Conservation (phyloP, 2,888 invertebrate genomes). For the Eledone cirrhosa region DNA sequence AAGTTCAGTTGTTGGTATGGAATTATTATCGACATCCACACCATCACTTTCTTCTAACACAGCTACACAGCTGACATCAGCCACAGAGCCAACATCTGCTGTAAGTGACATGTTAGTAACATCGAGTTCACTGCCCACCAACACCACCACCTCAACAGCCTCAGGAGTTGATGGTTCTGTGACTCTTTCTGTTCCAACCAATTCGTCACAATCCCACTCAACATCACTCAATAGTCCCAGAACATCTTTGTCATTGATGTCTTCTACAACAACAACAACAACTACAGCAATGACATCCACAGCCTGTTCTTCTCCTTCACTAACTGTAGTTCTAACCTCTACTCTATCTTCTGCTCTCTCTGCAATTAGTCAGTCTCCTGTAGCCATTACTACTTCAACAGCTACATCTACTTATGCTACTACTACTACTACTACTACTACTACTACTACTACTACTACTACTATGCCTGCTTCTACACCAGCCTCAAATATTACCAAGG, state of each 20-base stretch:
- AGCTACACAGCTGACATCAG: too few relatives aligned
- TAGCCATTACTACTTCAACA: constrained; percentile 21
- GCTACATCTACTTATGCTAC: constrained; percentile 19
- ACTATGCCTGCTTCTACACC: background rate
- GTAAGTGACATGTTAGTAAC: background rate
- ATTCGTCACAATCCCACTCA: background rate
- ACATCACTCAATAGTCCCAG: background rate
- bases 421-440: constrained; percentile 29
- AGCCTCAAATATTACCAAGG: background rate
- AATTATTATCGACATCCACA: background rate
- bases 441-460: constrained; percentile 3
- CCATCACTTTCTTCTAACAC: background rate
- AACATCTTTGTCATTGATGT: background rate
- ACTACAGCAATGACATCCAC: constrained; percentile 18
- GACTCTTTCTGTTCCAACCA: background rate
- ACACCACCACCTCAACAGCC: background rate
- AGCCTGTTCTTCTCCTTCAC: constrained; percentile 59
- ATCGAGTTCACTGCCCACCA: background rate
- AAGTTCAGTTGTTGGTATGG: too few relatives aligned
- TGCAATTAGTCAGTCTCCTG: background rate
- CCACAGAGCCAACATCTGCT: background rate
- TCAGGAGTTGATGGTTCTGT: background rate
- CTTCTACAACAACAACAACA: background rate
- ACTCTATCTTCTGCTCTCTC: background rate
- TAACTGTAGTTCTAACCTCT: background rate